Evolutionary conservation across 2,888 invertebrate genomes (phyloP).

Genomic region (Nymphalis polychloros): DNA sequence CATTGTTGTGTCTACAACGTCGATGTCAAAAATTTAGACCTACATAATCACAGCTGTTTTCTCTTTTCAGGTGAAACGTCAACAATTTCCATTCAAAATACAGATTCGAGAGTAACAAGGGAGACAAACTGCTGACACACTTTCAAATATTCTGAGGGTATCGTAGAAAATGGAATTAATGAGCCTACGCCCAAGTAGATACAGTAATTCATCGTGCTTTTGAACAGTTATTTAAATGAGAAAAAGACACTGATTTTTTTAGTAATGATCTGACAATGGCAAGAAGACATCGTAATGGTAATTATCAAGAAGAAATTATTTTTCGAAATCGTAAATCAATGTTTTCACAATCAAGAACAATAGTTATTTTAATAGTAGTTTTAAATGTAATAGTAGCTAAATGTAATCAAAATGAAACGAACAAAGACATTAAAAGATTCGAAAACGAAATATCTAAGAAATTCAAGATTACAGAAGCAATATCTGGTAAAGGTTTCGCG

Average conservation of each 20-base stretch:
- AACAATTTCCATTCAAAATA: constrained; percentile 34
- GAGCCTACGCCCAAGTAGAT: constrained; percentile 39
- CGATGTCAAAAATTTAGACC: neutral
- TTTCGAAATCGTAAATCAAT: constrained; percentile 34
- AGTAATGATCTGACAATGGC: constrained; percentile 66
- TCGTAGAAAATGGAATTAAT: constrained; percentile 56
- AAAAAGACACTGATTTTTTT: constrained; percentile 39
- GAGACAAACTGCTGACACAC: constrained; percentile 42
- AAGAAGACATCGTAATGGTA: constrained; percentile 39
- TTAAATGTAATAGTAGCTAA: constrained; percentile 50
- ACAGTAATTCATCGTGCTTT: constrained; percentile 43
- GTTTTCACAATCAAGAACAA: constrained; percentile 42
- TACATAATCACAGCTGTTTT: constrained; percentile 40
- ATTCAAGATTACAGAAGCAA: constrained; percentile 61
- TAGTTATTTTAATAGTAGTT: constrained; percentile 56
- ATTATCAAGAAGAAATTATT: constrained; percentile 22
- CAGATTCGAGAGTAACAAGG: constrained; percentile 29
- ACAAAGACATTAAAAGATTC: constrained; percentile 45
- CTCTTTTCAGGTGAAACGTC: constrained; percentile 54
- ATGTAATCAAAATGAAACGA: constrained; percentile 51
- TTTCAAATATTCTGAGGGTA: constrained; percentile 50
- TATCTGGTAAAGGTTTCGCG: constrained; percentile 63
- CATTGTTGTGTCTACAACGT: neutral
- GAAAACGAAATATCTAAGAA: constrained; percentile 57
- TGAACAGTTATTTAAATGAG: constrained; percentile 45